Base-by-base conservation (phyloP, 1,140 invertebrate species). In the Musca vetustissima region DNA sequence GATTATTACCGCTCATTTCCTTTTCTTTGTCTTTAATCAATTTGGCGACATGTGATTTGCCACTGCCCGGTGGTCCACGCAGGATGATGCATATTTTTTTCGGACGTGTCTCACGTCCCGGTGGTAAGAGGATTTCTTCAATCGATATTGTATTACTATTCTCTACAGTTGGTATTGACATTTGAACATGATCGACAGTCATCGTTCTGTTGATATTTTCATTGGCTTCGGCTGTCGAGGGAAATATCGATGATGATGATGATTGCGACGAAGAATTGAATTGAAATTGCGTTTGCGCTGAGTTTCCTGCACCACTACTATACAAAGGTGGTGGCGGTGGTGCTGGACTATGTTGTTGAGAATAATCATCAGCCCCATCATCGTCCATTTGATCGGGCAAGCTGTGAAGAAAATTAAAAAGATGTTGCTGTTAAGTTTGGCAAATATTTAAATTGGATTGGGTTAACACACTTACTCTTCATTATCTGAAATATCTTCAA, bases 31-130 rank as follows among this genome's bases (percentile, higher is more conserved):
- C 87, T 72, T 94, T 93, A 24, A 95, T 91, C 9, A 94, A 82
- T 83, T 92, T 93, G 2, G 92, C 91, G 66, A 93, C 85, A 83
- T 89, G 89, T 21, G 92, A 92, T 84, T 95, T 95, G 50, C 93
- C 93, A 78, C 92, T 91, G 11, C 94, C 93, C 9, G 93, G 93
- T 48, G 92, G 89, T 69, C 96, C 96, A 82, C 96, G 84, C 14
- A 98, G 82, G 73, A 98, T 93, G 64, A 98, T 91, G 22, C 92
- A 92, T 72, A 98, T 92, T 80, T 93, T 72, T 87, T 87, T 71
- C 91, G 86, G 55, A 90, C 93, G 55, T 91, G 94, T 57, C 83
- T 79, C 72, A 86, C 88, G 69, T 13, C 78, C 77, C 9, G 80
- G 80, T 13, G 65, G 64, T n/a, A 74, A 6, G 0, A 98, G 80